phyloP scores from a whole-genome alignment of 2,888 invertebrate species.

The Pelosia muscerda region DNA sequence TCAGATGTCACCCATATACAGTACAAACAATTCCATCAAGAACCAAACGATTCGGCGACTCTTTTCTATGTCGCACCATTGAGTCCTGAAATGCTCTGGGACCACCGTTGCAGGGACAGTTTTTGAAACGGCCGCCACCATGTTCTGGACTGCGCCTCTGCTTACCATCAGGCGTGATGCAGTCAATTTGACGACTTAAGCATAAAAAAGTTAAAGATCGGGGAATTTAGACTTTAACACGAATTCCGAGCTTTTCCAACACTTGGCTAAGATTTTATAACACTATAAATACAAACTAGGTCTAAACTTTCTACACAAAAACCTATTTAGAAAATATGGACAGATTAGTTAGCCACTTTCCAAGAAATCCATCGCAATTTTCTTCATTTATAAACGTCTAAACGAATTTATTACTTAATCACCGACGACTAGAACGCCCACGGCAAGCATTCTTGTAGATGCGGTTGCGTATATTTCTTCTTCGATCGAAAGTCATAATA shows the following conservation, averaged over 20 bases:
- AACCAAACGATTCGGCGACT: too few relatives aligned
- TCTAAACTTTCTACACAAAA: constrained; percentile 16
- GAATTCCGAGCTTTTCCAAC: not conserved
- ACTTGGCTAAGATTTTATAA: not conserved
- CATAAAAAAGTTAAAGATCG: too few relatives aligned
- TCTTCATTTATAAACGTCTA: constrained; percentile 15
- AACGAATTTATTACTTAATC: constrained; percentile 13
- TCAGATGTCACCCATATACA: too few relatives aligned
- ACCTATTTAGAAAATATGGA: constrained; percentile 16
- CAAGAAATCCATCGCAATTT: constrained; percentile 12
- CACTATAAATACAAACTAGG: not conserved
- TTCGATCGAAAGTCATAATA: not conserved
- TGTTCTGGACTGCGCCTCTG: too few relatives aligned
- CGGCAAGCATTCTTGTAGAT: not conserved
- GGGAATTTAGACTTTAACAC: too few relatives aligned
- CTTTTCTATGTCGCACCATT: too few relatives aligned
- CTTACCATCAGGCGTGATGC: too few relatives aligned
- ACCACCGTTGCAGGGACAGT: too few relatives aligned
- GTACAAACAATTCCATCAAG: too few relatives aligned
- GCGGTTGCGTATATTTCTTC: not conserved
- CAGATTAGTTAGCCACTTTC: constrained; percentile 14
- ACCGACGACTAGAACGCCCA: not conserved
- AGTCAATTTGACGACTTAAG: too few relatives aligned
- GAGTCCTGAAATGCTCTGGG: too few relatives aligned
- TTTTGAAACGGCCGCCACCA: too few relatives aligned